These are phyloP conservation scores for Lutjanus argentimaculatus DNA, from an alignment of 2,797 vertebrate species.

Conservation along the genomic window DNA sequence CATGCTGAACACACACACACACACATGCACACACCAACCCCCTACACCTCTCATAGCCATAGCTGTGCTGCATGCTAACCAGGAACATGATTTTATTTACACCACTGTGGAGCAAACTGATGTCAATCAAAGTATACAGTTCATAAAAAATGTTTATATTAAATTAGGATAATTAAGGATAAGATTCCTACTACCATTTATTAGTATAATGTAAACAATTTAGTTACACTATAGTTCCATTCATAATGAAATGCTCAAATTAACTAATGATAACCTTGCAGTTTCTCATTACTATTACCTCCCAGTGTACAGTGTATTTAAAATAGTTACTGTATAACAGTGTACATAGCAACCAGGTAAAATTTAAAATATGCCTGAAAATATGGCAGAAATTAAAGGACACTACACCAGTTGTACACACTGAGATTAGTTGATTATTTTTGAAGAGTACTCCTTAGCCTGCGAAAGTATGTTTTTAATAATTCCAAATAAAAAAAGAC, in stretches of 20 bases:
- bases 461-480: background rate
- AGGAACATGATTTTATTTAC: background rate
- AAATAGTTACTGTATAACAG: background rate
- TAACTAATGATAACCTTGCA: background rate
- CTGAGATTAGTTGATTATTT: background rate
- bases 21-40: constrained; percentile 11
- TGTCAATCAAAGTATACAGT: background rate
- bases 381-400: background rate
- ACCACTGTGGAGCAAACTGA: background rate
- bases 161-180: background rate
- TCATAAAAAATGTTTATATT: background rate
- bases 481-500: background rate
- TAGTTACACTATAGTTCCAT: background rate
- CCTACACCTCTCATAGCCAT: constrained; percentile 11
- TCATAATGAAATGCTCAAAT: background rate
- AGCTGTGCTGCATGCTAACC: constrained; percentile 18
- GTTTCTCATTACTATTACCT: constrained; percentile 1
- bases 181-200: background rate
- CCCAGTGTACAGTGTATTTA: background rate
- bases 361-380: background rate
- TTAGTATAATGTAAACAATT: background rate
- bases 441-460: background rate
- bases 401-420: background rate
- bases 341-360: background rate
- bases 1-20: constrained; percentile 38